phyloP scores from a whole-genome alignment of 2,113 vertebrate species.

The Mola mola region DNA sequence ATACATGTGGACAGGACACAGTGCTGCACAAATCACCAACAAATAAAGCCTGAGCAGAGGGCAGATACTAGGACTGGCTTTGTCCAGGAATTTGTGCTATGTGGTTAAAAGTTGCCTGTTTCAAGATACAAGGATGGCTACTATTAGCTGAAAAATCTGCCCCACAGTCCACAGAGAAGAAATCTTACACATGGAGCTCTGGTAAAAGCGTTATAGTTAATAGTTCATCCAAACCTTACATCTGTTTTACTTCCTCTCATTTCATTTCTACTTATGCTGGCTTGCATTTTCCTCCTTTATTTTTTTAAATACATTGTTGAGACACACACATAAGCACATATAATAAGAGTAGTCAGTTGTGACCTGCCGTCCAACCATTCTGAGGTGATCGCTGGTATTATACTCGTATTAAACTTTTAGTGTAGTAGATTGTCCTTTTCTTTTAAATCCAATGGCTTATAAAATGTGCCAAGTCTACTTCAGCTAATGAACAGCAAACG shows the following conservation, averaged over 20 bases:
- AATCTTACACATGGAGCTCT: neutral
- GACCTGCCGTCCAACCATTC: conserved; percentile 62
- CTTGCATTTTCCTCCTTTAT: conserved; percentile 14
- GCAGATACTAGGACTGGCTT: conserved; percentile 30
- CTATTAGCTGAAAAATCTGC: conserved; percentile 40
- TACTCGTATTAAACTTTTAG: no score
- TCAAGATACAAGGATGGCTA: conserved; percentile 56
- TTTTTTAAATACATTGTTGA: conserved; percentile 26
- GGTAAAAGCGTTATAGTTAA: conserved; percentile 20
- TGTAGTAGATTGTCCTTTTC: no score
- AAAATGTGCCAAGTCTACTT: no score
- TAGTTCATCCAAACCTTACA: conserved; percentile 23
- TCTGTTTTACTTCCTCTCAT: conserved; percentile 10
- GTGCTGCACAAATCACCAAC: conserved; percentile 49
- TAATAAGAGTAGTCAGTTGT: conserved; percentile 34
- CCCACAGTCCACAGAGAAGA: conserved; percentile 10
- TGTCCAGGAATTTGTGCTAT: conserved; percentile 16
- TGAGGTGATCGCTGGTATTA: no score
- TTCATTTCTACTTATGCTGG: neutral
- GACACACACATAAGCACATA: conserved; percentile 25
- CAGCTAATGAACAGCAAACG: no score
- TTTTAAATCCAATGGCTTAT: no score
- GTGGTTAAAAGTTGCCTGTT: conserved; percentile 45
- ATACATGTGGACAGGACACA: conserved; percentile 39
- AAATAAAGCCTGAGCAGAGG: conserved; percentile 59